phyloP scores from a whole-genome alignment of 2,113 vertebrate genomes.

The rabbit (Oryctolagus cuniculus) region DNA sequence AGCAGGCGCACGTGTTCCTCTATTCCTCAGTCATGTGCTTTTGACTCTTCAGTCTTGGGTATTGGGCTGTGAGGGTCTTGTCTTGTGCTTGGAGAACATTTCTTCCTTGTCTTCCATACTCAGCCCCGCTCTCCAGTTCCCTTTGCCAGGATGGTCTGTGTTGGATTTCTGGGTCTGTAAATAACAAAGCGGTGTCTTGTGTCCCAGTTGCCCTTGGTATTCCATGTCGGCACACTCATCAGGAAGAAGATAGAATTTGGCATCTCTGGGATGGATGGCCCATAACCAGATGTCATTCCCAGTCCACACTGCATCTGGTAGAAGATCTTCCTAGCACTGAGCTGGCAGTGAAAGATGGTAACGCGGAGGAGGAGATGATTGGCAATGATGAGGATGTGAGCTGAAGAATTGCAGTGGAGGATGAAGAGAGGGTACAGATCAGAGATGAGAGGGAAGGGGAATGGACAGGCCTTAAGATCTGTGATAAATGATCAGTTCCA shows the following conservation, averaged over 20 bases:
- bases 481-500: neutral
- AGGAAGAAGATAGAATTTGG: neutral
- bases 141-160: neutral
- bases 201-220: neutral
- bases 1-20: rapidly evolving
- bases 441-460: neutral
- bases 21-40: neutral
- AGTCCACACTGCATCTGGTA: neutral
- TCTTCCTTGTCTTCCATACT: neutral
- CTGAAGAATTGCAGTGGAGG: neutral
- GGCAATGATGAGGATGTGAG: neutral
- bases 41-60: neutral
- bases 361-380: neutral
- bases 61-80: neutral
- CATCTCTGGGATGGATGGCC: neutral
- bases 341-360: no score
- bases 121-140: neutral
- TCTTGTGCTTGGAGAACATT: neutral
- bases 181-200: neutral
- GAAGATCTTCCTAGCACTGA: neutral
- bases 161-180: neutral
- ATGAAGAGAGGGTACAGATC: neutral
- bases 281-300: no score
- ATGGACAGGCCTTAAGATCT: neutral
- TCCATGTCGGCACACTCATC: neutral